Base-by-base conservation (phyloP, 35 echinoderm and acorn worm genomes). In the Ophiothrix spiculata region DNA sequence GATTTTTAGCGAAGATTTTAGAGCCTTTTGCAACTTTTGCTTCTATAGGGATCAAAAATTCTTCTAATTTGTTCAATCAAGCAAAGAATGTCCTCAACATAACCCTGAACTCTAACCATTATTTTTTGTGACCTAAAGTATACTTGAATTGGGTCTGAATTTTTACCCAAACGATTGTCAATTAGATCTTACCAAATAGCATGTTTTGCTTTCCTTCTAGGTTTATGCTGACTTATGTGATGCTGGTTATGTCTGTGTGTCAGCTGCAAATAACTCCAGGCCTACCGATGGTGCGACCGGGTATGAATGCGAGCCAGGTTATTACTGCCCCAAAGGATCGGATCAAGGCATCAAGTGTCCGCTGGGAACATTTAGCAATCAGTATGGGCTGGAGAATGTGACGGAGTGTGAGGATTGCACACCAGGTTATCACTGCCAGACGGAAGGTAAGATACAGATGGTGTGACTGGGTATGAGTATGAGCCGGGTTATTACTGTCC, bases 311-410 rank as follows among this genome's bases (percentile, higher is more conserved):
- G 89, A 86, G 31, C 92, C 95, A 0, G 95, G 95, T 23, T 98
- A 98, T 74, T 98, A 98, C 85, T 98, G 95, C 45, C 95, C 95
- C 25, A 98, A 86, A 31, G 95, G 95, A 35, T 94, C 91, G 16
- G 91, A 98, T 64, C 95, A 98, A 63, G 95, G 95, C 0, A 86
- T 87, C 64, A 98, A 98, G 73, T 98, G 95, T 80, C 95, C 95
- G 10, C 56, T 88, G 34, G 95, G 95, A 29, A 98, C 91, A n/a
- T 98, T 98, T 78, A 98, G 92, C 77, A 93, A 98, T 79, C 40
- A 85, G 33, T 90, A 83, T 38, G 95, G 95, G 33, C 82, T 98
- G 13, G 95, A 98, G 39, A 98, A 98, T 89, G 88, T 98, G 1
- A 98, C 95, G 25, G 95, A 98, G 56, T 98, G 95, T 91, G 60